Conservation (phyloP, 2,888 invertebrate genomes). For the Globia sparganii region DNA sequence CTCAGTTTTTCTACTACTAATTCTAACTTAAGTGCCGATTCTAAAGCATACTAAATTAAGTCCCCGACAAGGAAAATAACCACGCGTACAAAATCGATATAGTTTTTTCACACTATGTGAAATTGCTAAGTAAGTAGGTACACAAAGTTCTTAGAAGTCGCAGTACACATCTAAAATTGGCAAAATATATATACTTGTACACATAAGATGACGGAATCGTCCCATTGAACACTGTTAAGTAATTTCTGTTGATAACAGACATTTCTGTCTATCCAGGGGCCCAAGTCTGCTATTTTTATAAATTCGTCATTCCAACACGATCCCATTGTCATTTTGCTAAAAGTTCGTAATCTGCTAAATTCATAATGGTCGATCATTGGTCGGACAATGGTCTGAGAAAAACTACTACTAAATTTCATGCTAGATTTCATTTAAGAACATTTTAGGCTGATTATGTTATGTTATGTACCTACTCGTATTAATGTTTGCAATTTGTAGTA, state of each 20-base stretch:
- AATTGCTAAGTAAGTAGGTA: slow-evolving; percentile 44
- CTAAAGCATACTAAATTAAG: not conserved
- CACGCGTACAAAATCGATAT: slow-evolving; percentile 8
- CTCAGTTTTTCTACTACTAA: not conserved
- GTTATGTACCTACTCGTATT: too few species aligned
- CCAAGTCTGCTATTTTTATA: too few species aligned
- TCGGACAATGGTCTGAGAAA: too few species aligned
- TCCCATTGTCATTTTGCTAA: too few species aligned
- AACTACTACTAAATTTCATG: too few species aligned
- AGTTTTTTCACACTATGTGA: slow-evolving; percentile 29
- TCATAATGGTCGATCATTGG: too few species aligned
- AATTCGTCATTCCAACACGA: too few species aligned
- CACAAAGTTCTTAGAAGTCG: slow-evolving; percentile 40
- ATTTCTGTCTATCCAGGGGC: too few species aligned
- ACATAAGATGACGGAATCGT: slow-evolving; percentile 50
- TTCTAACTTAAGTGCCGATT: not conserved
- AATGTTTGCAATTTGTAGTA: too few species aligned
- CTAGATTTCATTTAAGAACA: too few species aligned
- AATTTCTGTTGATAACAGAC: slow-evolving; percentile 29
- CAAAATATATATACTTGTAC: slow-evolving; percentile 13
- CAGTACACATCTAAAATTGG: slow-evolving; percentile 48
- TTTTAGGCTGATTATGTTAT: too few species aligned
- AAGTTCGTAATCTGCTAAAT: too few species aligned
- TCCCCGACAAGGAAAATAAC: slow-evolving; percentile 33
- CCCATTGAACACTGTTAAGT: slow-evolving; percentile 15